phyloP scores from a whole-genome alignment of 2,113 vertebrate species.

The Myrmecobius fasciatus region DNA sequence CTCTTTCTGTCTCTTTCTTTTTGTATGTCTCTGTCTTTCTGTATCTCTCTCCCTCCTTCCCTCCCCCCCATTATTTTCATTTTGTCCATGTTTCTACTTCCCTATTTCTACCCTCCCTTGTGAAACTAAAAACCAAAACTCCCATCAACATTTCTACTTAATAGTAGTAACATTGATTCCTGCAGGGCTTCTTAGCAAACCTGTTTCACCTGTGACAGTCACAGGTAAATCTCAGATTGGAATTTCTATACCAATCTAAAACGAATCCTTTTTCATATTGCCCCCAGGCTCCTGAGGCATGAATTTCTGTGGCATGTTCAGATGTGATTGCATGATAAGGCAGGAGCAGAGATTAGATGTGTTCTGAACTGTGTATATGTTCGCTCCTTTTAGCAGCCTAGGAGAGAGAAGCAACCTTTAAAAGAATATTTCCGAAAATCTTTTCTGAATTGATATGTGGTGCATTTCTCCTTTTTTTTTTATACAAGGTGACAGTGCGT shows the following conservation, averaged over 20 bases:
- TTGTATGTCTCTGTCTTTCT: not conserved
- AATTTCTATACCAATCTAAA: slow-evolving; percentile 81
- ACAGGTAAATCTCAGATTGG: slow-evolving; percentile 82
- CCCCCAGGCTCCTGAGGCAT: slow-evolving; percentile 72
- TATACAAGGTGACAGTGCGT: slow-evolving; percentile 82
- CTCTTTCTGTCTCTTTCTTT: not conserved
- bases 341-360: slow-evolving; percentile 82
- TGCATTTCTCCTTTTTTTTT: slow-evolving; percentile 80
- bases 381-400: slow-evolving; percentile 75
- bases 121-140: slow-evolving; percentile 55
- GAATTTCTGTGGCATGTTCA: slow-evolving; percentile 75
- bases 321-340: slow-evolving; percentile 79
- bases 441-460: slow-evolving; percentile 80
- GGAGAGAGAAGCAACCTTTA: slow-evolving; percentile 79
- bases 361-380: slow-evolving; percentile 74
- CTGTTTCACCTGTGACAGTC: slow-evolving; percentile 71
- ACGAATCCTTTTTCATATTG: slow-evolving; percentile 78
- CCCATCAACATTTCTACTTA: slow-evolving; percentile 66
- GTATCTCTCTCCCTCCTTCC: not conserved
- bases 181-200: slow-evolving; percentile 69
- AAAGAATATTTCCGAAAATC: slow-evolving; percentile 77
- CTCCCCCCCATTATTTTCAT: not conserved
- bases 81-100: not conserved
- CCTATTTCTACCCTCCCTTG: slow-evolving; percentile 24
- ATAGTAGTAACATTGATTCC: slow-evolving; percentile 73